These are phyloP conservation scores for Esox niger DNA, from an alignment of 2,113 vertebrate species.

Conservation along the genomic window DNA sequence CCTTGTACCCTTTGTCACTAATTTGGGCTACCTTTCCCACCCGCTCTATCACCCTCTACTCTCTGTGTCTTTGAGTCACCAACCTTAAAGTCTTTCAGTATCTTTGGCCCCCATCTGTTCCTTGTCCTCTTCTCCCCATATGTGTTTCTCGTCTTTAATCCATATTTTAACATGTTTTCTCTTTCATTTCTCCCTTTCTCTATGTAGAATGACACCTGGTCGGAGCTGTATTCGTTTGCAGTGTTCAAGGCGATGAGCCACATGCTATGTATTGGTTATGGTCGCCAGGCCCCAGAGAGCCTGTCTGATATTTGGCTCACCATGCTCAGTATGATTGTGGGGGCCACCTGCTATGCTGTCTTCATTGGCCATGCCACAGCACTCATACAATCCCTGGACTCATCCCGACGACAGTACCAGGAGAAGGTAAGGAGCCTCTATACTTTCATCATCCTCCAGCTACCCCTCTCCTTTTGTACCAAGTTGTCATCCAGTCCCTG, in stretches of 20 bases:
- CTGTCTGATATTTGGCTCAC: slow-evolving; percentile 97
- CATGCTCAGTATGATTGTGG: slow-evolving; percentile 98
- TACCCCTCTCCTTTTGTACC: slow-evolving; percentile 7
- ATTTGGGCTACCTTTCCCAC: neutral
- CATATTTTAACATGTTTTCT: neutral
- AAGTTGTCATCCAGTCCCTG: too few species aligned
- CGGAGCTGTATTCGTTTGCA: slow-evolving; percentile 94
- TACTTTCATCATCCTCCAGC: neutral
- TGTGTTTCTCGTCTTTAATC: slow-evolving; percentile 6
- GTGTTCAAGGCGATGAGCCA: slow-evolving; percentile 99
- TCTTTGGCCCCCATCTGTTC: neutral
- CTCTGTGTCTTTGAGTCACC: neutral
- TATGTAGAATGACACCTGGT: slow-evolving; percentile 93
- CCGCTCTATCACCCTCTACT: neutral
- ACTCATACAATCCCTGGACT: slow-evolving; percentile 91
- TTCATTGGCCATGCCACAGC: slow-evolving; percentile 92
- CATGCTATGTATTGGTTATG: slow-evolving; percentile 97
- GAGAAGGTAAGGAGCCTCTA: slow-evolving; percentile 80
- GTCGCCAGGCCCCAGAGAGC: slow-evolving; percentile 92
- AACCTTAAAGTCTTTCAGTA: neutral
- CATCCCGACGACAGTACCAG: slow-evolving; percentile 90
- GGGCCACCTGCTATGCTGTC: slow-evolving; percentile 93
- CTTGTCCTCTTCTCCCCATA: neutral
- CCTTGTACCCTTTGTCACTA: neutral
- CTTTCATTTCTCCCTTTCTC: neutral